Evolutionary conservation across 2,888 invertebrate genomes (phyloP).

Genomic region (Dolichopus griseipennis): DNA sequence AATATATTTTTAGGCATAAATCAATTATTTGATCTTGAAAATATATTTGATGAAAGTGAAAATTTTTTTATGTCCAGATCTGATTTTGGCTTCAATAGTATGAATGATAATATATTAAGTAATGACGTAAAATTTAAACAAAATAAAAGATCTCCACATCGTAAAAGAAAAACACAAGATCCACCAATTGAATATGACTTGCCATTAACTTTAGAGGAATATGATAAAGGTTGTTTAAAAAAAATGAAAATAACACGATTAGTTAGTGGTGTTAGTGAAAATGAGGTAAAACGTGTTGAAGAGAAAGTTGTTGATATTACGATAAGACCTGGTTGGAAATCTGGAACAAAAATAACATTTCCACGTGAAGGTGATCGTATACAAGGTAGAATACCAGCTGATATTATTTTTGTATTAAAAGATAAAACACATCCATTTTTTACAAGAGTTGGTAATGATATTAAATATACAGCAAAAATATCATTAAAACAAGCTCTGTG

Average conservation of each 20-base stretch:
- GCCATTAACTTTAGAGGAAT: constrained; percentile 81
- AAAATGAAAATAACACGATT: constrained; percentile 94
- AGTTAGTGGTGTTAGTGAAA: constrained; percentile 70
- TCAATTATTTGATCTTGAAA: constrained; percentile 52
- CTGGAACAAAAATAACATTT: constrained; percentile 91
- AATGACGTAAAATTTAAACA: constrained; percentile 80
- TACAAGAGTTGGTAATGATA: constrained; percentile 81
- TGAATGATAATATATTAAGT: constrained; percentile 71
- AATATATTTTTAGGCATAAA: constrained; percentile 66
- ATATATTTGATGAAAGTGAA: constrained; percentile 46
- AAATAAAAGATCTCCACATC: constrained; percentile 43
- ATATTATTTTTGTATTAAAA: constrained; percentile 85
- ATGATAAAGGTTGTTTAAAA: constrained; percentile 82
- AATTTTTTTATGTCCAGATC: background rate
- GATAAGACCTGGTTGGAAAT: constrained; percentile 91
- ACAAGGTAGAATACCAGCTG: constrained; percentile 84
- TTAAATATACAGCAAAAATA: constrained; percentile 74
- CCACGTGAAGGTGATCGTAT: constrained; percentile 88
- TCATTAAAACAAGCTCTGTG: constrained; percentile 78
- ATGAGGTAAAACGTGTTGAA: constrained; percentile 67
- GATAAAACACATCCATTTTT: constrained; percentile 82
- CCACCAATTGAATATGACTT: constrained; percentile 80
- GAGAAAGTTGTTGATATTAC: constrained; percentile 87
- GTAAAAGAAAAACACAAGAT: constrained; percentile 67
- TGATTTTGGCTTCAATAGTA: constrained; percentile 44